These are phyloP conservation scores for Chrysodeixis includens DNA, from an alignment of 2,888 invertebrate genomes.

Conservation along the genomic window DNA sequence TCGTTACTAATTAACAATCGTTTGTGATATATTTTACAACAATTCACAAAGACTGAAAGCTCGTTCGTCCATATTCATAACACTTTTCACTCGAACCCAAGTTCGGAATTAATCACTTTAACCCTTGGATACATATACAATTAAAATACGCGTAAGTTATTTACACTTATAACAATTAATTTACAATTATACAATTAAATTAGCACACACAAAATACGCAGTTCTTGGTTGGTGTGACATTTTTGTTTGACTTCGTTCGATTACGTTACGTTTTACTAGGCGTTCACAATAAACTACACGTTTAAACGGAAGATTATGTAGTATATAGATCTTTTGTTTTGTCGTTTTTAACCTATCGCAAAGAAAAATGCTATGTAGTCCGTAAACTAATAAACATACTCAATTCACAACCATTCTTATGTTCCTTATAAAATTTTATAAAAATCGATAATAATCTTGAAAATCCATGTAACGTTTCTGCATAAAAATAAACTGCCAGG, in stretches of 20 bases:
- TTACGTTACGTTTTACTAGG: constrained; percentile 19
- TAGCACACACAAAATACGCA: constrained; percentile 79
- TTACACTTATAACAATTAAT: constrained; percentile 65
- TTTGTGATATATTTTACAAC: constrained; percentile 54
- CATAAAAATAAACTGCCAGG: constrained; percentile 15
- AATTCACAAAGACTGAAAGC: constrained; percentile 47
- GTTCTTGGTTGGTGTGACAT: constrained; percentile 73
- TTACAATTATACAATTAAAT: constrained; percentile 61
- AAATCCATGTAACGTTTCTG: neutral
- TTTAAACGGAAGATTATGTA: neutral
- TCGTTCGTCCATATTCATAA: constrained; percentile 48
- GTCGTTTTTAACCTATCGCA: too few relatives aligned
- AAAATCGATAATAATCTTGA: neutral
- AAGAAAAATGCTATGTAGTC: too few relatives aligned
- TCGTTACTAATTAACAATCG: constrained; percentile 46
- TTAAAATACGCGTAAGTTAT: constrained; percentile 51
- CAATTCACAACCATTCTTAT: neutral
- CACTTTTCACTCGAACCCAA: constrained; percentile 32
- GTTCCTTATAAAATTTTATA: neutral
- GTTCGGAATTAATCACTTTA: constrained; percentile 38
- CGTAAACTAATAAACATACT: too few relatives aligned
- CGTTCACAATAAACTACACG: neutral
- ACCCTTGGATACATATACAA: constrained; percentile 52
- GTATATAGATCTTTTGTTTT: neutral
- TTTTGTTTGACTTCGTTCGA: constrained; percentile 64